Evolutionary conservation across 2,797 vertebrate species (phyloP).

Genomic region (Myotis pilosus): DNA sequence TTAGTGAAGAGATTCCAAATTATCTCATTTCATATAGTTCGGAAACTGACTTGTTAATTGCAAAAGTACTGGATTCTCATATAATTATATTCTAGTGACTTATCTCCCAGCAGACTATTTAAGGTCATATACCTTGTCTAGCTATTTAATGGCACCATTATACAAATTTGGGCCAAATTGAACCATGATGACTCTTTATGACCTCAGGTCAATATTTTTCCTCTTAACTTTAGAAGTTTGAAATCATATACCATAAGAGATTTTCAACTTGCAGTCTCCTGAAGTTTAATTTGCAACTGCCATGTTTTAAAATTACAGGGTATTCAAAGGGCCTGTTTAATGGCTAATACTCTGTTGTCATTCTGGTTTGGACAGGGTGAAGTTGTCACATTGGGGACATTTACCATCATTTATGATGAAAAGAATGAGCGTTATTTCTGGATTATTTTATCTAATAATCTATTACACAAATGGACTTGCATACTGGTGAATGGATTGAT

Average conservation of each 20-base stretch:
- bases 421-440: not conserved
- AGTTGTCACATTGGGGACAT: not conserved
- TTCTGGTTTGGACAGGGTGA: not conserved
- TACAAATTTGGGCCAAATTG: not conserved
- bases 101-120: conserved; percentile 4
- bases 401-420: not conserved
- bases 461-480: not conserved
- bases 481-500: not conserved
- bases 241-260: not conserved
- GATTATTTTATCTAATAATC: not conserved
- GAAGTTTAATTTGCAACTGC: not conserved
- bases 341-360: not conserved
- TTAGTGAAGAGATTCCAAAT: not conserved
- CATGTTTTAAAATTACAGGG: not conserved
- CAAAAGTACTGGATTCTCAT: conserved; percentile 35
- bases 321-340: not conserved
- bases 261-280: not conserved
- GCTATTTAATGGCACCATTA: conserved; percentile 18
- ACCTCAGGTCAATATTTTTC: not conserved
- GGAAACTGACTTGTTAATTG: conserved; percentile 37
- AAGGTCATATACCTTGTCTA: conserved; percentile 9
- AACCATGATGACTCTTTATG: not conserved
- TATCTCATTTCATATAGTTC: not conserved
- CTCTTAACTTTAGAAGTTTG: not conserved
- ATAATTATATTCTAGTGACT: conserved; percentile 42